A percentile compares a stretch with the other conserved stretches of the same genome.
These are phyloP conservation scores for Melitaea cinxia DNA, from an alignment of 1,140 invertebrate genomes.

Conservation along the genomic window DNA sequence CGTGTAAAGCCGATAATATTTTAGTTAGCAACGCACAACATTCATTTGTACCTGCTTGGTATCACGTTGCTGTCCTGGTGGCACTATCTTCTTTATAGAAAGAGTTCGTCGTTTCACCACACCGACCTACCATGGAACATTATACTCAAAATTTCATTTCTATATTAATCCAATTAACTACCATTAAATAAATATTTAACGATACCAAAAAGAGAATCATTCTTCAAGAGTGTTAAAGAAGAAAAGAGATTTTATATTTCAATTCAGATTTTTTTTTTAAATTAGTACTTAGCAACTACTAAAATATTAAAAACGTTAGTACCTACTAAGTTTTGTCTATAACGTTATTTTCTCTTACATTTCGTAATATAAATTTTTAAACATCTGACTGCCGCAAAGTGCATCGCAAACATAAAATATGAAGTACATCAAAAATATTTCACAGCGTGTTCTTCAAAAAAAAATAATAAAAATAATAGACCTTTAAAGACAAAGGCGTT, in stretches of 20 bases:
- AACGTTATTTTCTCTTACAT: no score
- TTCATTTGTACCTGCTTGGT: conserved; percentile 17
- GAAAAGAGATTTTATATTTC: no score
- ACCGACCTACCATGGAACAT: conserved; percentile 55
- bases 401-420: not conserved
- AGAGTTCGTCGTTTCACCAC: conserved; percentile 71
- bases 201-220: no score
- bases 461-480: not conserved
- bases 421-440: not conserved
- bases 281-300: no score
- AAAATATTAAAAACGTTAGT: no score
- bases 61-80: conserved; percentile 49
- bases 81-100: conserved; percentile 76
- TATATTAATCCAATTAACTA: not conserved
- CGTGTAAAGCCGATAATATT: not conserved
- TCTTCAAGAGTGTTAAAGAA: no score
- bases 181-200: no score
- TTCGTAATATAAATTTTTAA: no score
- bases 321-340: no score
- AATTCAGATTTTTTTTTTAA: no score
- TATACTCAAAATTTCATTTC: not conserved
- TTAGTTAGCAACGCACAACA: not conserved
- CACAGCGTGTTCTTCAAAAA: not conserved
- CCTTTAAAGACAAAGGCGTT: not conserved
- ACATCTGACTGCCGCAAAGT: not conserved